Base-by-base conservation (phyloP, 2,888 invertebrate species). In the Resseliella maxima region DNA sequence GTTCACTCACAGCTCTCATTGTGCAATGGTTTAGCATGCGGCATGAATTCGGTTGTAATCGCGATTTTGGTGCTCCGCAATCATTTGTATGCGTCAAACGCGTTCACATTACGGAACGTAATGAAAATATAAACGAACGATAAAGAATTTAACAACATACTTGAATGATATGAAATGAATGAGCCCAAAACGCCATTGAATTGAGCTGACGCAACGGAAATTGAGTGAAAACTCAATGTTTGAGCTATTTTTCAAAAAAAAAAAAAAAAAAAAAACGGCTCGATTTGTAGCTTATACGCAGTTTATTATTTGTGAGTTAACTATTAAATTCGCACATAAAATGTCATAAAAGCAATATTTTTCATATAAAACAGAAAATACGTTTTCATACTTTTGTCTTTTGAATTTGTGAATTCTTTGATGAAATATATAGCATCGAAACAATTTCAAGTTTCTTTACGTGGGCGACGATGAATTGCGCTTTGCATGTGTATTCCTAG, bases 31-130 rank as follows among this genome's bases (percentile, higher is more conserved):
- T 12, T 38, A n/a, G 83, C 38, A n/a, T 83, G 83, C 83, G 83
- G 83, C 41, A 31, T 27, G 18, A 2, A 8, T 12, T 41, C 41
- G 12, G 10, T 2, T 50, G n/a, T 8, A 6, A 15, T 21, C 0
- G 24, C 38, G n/a, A 3, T 83, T 83, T 38, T 83, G 83, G 83
- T 38, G 38, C 83, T 83, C 83, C 83, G 83, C 83, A 83, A 38
- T 83, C 83, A 38, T 83, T 12, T 38, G 24, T 8, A 50, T 24
- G 24, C 24, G 31, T 3, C 72, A 35, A 15, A 35, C 59, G 2
- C 59, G 24, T 12, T 50, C 46, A 8, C 24, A 15, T 72, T 31
- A 15, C 72, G 72, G 59, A 59, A 12, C 41, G 18, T 18, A 15
- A 18, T 15, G 18, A 72, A 24, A 59, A n/a, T n/a, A 3, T 6